Conservation (phyloP, 1,140 invertebrate species). For the Coelopa frigida region DNA sequence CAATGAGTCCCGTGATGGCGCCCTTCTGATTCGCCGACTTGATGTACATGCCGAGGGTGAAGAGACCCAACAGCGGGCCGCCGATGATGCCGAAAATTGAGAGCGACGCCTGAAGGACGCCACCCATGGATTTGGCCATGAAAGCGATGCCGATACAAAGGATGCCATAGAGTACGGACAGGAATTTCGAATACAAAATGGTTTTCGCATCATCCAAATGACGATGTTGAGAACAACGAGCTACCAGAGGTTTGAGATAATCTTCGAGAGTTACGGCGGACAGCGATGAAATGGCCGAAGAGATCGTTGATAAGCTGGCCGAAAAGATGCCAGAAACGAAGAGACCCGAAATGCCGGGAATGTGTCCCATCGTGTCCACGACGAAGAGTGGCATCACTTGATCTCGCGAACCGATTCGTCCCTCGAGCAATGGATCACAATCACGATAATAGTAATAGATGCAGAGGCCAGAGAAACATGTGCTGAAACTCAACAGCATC, state of each 20-base stretch:
- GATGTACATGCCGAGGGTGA: constrained; percentile 69
- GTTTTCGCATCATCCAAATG: constrained; percentile 26
- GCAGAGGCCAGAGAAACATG: constrained; percentile 69
- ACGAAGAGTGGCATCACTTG: constrained; percentile 70
- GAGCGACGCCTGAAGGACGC: constrained; percentile 64
- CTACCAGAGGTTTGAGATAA: constrained; percentile 56
- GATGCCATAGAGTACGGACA: constrained; percentile 61
- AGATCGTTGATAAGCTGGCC: constrained; percentile 77
- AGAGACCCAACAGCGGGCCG: constrained; percentile 71
- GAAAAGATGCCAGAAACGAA: constrained; percentile 80
- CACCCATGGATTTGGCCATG: constrained; percentile 59
- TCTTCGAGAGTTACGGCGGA: constrained; percentile 79
- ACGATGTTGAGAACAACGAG: constrained; percentile 23
- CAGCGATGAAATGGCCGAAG: constrained; percentile 73
- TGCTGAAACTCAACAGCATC: constrained; percentile 57
- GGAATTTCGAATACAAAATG: constrained; percentile 51
- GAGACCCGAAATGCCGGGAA: constrained; percentile 68
- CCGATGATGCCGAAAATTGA: constrained; percentile 75
- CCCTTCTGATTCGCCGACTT: constrained; percentile 62
- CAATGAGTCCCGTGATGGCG: constrained; percentile 56
- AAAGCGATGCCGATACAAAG: constrained; percentile 66
- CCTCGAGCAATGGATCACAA: constrained; percentile 63
- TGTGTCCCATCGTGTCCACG: constrained; percentile 60
- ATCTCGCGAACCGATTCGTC: constrained; percentile 50
- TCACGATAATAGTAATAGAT: constrained; percentile 67